Evolutionary conservation across 2,797 vertebrate species (phyloP).

Genomic region (Coracias cyanogaster): DNA sequence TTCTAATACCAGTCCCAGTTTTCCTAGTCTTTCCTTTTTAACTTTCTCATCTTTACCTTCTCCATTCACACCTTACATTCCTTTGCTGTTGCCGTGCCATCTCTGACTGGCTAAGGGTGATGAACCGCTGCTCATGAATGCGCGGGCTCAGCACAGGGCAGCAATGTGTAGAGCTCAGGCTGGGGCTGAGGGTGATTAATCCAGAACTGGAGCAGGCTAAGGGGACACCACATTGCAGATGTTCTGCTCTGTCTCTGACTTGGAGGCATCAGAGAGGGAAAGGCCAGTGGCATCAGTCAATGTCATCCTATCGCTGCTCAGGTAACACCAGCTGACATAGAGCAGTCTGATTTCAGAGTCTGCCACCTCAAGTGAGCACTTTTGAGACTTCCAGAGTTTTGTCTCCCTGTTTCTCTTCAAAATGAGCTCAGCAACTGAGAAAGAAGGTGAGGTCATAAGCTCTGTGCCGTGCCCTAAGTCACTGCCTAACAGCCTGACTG

Average conservation of each 20-base stretch:
- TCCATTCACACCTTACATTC: background rate
- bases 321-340: background rate
- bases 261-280: background rate
- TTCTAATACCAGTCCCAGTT: background rate
- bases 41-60: background rate
- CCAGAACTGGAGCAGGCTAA: background rate
- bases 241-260: background rate
- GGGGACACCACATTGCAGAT: background rate
- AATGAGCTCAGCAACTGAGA: background rate
- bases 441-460: background rate
- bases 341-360: background rate
- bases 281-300: background rate
- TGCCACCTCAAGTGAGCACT: background rate
- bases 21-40: background rate
- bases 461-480: background rate
- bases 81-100: background rate
- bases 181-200: background rate
- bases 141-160: accelerated
- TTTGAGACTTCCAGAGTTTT: background rate
- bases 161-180: accelerated
- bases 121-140: accelerated
- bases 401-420: background rate
- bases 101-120: accelerated
- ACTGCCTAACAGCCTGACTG: background rate
- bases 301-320: accelerated